Evolutionary conservation across 2,888 invertebrate genomes (phyloP), one percentile per base, ranked within the genome.

Genomic region (Galerucella pusilla): DNA sequence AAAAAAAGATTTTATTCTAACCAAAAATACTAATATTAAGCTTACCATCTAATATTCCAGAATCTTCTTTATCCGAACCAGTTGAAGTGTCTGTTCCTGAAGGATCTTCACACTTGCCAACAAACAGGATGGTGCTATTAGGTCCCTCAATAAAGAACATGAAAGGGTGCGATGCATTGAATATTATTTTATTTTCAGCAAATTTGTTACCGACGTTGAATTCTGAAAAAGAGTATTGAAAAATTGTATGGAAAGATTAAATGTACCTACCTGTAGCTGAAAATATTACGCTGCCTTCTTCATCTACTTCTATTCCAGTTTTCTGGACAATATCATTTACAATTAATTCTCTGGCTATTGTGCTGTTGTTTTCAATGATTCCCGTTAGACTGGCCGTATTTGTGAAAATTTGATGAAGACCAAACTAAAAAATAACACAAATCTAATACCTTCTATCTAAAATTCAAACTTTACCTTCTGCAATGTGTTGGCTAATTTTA

Each of bases 121-220:
- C 91, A 87, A 94, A 94, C 35, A 95, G 87, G 67, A 94, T 90
- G 54, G 93, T 93, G n/a, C 92, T 91, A 0, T 92, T 93, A 0
- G 88, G 93, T 81, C 95, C 95, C 84, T 94, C 93, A 77, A 96
- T 93, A 86, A 93, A 93, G 88, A 95, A 94, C 70, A 95, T 83
- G 88, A 95, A 96, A 0, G 95, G 95, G 77, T 91, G 93, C 84
- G 92, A 91, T 1, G 92, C 94, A 61, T 91, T 89, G 84, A 96
- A 93, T 72, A 91, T 90, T 73, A 88, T 86, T 5, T 89, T 89
- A 54, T 90, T 89, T 74, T 88, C 86, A 0, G 93, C 93, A 81
- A 94, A 93, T 87, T 94, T 94, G 86, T 94, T 94, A 12, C 90
- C 92, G 57, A 95, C 87, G 64, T 92, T 88, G 63, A 93, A 89